A percentile compares a stretch with the other conserved stretches of the same genome.
Evolutionary conservation across 2,113 vertebrate species (phyloP).

Genomic region (Turdus rufiventris): DNA sequence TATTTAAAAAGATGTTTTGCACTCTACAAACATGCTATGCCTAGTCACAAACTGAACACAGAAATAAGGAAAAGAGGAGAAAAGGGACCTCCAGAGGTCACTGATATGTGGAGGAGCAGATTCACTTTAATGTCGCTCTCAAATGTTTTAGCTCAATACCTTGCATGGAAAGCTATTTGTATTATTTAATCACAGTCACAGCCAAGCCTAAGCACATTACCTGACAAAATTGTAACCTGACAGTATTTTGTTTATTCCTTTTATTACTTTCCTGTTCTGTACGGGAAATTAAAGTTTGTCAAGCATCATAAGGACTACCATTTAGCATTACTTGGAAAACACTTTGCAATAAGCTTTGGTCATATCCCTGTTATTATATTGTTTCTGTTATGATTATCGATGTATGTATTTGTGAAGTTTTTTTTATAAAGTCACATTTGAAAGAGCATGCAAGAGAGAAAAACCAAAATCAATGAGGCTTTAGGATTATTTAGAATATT

Average conservation of each 20-base stretch:
- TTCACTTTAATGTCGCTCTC: background rate
- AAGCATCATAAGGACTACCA: background rate
- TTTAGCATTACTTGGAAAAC: background rate
- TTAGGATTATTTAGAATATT: background rate
- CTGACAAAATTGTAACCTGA: background rate
- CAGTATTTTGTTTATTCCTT: background rate
- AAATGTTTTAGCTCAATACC: background rate
- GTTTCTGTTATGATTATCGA: background rate
- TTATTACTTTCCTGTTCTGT: background rate
- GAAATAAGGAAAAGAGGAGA: background rate
- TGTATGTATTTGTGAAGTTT: background rate
- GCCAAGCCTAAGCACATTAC: background rate
- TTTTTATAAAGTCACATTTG: background rate
- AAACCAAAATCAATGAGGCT: background rate
- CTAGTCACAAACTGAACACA: background rate
- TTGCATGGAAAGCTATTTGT: constrained; percentile 32
- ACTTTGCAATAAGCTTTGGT: background rate
- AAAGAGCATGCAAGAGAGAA: background rate
- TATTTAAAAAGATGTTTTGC: constrained; percentile 25
- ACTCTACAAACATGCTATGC: background rate
- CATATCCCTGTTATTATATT: background rate
- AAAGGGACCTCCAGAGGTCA: background rate
- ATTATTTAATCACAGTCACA: background rate
- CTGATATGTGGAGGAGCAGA: background rate
- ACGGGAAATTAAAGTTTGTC: background rate